A percentile compares a stretch with the other conserved stretches of the same genome.
These are phyloP conservation scores for Micropterix aruncella DNA, from an alignment of 2,888 invertebrate species.

Conservation along the genomic window DNA sequence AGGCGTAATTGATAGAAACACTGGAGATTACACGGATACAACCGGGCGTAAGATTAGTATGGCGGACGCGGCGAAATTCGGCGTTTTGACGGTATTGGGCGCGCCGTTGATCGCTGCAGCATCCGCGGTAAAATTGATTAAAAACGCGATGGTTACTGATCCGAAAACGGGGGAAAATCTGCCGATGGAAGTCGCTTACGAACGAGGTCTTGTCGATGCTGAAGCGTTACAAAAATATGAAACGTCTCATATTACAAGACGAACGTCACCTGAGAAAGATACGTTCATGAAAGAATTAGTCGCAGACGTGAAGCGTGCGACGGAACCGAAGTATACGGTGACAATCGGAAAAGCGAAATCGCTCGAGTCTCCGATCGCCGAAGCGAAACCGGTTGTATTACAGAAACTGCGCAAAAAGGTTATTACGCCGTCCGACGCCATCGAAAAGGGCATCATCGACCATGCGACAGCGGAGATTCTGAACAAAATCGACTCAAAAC, in stretches of 20 bases:
- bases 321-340: slow-evolving; percentile 53
- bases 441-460: slow-evolving; percentile 68
- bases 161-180: slow-evolving; percentile 69
- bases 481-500: slow-evolving; percentile 42
- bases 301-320: slow-evolving; percentile 41
- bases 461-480: slow-evolving; percentile 57
- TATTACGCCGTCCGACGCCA: slow-evolving; percentile 60
- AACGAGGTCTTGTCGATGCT: slow-evolving; percentile 55
- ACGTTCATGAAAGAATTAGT: slow-evolving; percentile 25
- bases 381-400: slow-evolving; percentile 53
- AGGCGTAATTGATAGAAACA: slow-evolving; percentile 58
- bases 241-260: slow-evolving; percentile 1
- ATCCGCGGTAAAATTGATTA: slow-evolving; percentile 51
- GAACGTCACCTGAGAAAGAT: slow-evolving; percentile 6
- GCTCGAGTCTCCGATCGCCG: slow-evolving; percentile 39
- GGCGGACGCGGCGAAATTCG: slow-evolving; percentile 62
- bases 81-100: slow-evolving; percentile 61
- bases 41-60: slow-evolving; percentile 52
- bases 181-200: slow-evolving; percentile 68
- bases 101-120: slow-evolving; percentile 60
- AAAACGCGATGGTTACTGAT: slow-evolving; percentile 52
- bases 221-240: slow-evolving; percentile 37
- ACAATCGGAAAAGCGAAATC: slow-evolving; percentile 46
- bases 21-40: slow-evolving; percentile 53
- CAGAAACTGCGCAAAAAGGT: slow-evolving; percentile 70